Conservation (phyloP, 2,888 invertebrate species). For the Drosophila pseudotakahashii region DNA sequence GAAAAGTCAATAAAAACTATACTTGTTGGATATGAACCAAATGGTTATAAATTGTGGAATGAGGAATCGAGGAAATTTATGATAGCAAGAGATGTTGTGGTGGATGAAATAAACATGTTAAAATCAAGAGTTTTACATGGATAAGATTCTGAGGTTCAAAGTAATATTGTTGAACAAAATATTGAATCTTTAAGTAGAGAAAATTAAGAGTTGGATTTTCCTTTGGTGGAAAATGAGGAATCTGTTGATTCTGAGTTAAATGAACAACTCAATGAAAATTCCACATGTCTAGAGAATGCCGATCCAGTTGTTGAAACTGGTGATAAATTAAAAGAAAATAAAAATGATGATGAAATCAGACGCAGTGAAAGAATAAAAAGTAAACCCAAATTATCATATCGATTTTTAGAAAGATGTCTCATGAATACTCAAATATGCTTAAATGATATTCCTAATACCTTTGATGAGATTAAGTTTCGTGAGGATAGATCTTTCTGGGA, state of each 20-base stretch:
- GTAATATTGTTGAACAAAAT: conserved; percentile 2
- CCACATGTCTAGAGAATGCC: not conserved
- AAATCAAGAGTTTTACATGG: not conserved
- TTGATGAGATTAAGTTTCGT: conserved; percentile 13
- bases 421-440: conserved; percentile 18
- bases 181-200: conserved; percentile 3
- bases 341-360: not conserved
- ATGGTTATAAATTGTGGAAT: conserved; percentile 9
- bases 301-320: conserved; percentile 12
- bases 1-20: conserved; percentile 58
- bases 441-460: conserved; percentile 11
- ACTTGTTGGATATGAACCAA: conserved; percentile 7
- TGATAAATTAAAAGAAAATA: conserved; percentile 1
- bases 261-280: not conserved
- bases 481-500: conserved; percentile 10
- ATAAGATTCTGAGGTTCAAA: conserved; percentile 4
- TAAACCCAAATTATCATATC: conserved; percentile 1
- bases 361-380: not conserved
- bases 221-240: conserved; percentile 12
- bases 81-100: not conserved
- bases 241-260: conserved; percentile 2
- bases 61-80: not conserved
- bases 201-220: conserved; percentile 9
- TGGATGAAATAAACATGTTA: conserved; percentile 6
- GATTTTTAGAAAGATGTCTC: conserved; percentile 12